Evolutionary conservation across 2,113 vertebrate species (phyloP), one percentile per base, ranked within the genome.

Genomic region (Leptobrachium ailaonicum): DNA sequence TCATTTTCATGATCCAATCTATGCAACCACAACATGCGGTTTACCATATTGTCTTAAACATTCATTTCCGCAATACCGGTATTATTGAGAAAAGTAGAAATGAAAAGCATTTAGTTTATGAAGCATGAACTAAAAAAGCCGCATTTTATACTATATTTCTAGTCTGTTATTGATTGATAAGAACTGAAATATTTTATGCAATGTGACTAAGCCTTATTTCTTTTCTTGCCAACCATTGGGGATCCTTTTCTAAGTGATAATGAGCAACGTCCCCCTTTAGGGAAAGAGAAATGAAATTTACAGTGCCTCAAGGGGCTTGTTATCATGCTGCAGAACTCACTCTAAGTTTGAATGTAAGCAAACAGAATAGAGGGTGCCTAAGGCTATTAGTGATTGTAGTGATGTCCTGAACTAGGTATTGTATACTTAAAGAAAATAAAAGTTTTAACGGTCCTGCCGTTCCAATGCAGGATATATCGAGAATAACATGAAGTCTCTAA

Each of bases 161-260:
- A 62, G 32, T 9, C 62, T 68, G 42, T 75, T 81, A 81, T 81
- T 75, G 72, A 81, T 81, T 43, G 79, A 81, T 81, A 62, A 75
- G 72, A 81, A 72, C 40, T 75, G 79, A 81, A 81, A 69, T 75
- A 81, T 75, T 41, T 69, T 75, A 81, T 81, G 66, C 63, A 81
- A 81, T 81, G 50, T 81, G 79, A 81, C 79, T 81, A 75, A 81
- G 54, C 66, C 56, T 74, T 54, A 75, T 81, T 81, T 81, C 64
- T 64, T 75, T 69, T 81, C 53, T 75, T 66, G 73, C 75, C 71
- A 81, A 69, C 79, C 58, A 75, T 69, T 32, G 71, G 78, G 72
- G 73, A 75, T 81, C 10, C 72, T 81, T 81, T 81, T 75, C 79
- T 75, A 75, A 81, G 71, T 74, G 72, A 81, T 81, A 81, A 81